phyloP scores from a whole-genome alignment of 2,797 vertebrate genomes.

The Pangasius larnaudii region DNA sequence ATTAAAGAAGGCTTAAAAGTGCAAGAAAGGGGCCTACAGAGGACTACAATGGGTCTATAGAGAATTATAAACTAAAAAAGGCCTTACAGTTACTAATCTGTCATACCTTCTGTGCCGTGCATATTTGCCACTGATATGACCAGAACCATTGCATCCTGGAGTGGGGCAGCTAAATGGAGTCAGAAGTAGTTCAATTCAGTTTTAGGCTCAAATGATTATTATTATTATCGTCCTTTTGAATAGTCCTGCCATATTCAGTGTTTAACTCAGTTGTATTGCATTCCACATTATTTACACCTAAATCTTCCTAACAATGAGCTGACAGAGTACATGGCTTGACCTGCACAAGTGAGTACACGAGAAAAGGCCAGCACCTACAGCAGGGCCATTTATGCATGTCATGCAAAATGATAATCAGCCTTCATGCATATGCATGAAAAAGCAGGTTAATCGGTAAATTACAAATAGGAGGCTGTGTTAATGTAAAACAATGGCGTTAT shows the following conservation, averaged over 20 bases:
- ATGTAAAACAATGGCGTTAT: constrained; percentile 2
- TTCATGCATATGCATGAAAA: constrained; percentile 32
- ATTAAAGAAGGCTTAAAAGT: background rate
- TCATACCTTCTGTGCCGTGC: constrained; percentile 95
- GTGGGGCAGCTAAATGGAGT: constrained; percentile 90
- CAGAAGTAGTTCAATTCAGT: constrained; percentile 60
- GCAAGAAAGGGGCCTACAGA: background rate
- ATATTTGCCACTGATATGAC: constrained; percentile 95
- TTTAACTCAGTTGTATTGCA: background rate
- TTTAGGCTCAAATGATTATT: constrained; percentile 66
- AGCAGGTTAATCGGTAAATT: constrained; percentile 13
- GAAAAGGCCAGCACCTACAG: constrained; percentile 16
- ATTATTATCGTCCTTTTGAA: background rate
- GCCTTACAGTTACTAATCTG: constrained; percentile 55
- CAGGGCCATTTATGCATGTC: constrained; percentile 20
- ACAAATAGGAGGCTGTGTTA: constrained; percentile 7
- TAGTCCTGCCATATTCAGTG: background rate
- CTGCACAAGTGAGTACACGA: background rate
- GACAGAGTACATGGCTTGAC: constrained; percentile 46
- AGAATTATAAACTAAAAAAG: constrained; percentile 27
- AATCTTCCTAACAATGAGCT: constrained; percentile 40
- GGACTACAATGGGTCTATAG: constrained; percentile 11
- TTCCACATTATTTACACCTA: constrained; percentile 25
- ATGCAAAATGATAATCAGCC: constrained; percentile 30
- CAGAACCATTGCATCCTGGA: constrained; percentile 93